phyloP scores from a whole-genome alignment of 2,113 vertebrate genomes.

The Forbesichthys papilliferus region DNA sequence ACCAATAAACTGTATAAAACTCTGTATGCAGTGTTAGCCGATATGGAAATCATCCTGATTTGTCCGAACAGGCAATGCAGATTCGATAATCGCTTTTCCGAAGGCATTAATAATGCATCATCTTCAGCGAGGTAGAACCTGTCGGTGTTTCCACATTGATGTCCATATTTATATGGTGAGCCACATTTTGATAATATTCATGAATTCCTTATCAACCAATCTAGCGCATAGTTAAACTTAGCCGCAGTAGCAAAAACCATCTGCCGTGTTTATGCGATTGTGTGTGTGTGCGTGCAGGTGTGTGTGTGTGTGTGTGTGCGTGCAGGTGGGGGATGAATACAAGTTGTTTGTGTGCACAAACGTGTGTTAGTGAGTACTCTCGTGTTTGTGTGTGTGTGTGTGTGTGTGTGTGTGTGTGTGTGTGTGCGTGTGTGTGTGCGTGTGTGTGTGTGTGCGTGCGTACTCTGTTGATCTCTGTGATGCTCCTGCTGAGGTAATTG shows the following conservation, averaged over 20 bases:
- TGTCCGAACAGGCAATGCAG: no score
- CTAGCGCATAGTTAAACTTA: slow-evolving; percentile 43
- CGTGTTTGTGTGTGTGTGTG: not conserved
- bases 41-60: no score
- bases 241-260: slow-evolving; percentile 27
- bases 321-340: not conserved
- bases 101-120: no score
- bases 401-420: slow-evolving; percentile 16
- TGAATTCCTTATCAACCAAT: slow-evolving; percentile 53
- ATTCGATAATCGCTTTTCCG: no score
- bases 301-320: not conserved
- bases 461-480: slow-evolving; percentile 54
- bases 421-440: slow-evolving; percentile 14
- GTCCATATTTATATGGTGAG: slow-evolving; percentile 64
- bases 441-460: slow-evolving; percentile 15
- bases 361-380: not conserved
- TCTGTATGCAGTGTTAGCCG: no score
- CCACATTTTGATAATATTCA: slow-evolving; percentile 65
- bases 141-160: slow-evolving; percentile 47
- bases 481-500: slow-evolving; percentile 76
- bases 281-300: slow-evolving; percentile 17
- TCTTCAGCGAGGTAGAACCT: no score
- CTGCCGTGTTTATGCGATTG: slow-evolving; percentile 34
- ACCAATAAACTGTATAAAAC: no score
- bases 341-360: slow-evolving; percentile 20